Percentiles rank a stretch among this genome's conserved stretches.
phyloP scores from a whole-genome alignment of 2,113 vertebrate species.

The Polypterus bichir region DNA sequence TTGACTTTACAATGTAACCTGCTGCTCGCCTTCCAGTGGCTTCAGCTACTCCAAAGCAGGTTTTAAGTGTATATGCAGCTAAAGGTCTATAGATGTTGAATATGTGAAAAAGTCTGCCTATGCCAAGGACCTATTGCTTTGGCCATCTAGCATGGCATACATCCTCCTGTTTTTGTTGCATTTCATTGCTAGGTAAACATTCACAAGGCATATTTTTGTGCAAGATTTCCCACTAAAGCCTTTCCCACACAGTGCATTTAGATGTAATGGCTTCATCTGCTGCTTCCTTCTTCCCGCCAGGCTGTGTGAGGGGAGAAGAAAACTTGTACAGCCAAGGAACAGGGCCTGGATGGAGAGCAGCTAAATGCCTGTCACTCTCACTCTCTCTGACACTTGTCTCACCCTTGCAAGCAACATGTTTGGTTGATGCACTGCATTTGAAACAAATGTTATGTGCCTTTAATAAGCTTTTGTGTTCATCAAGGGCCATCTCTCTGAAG shows the following conservation, averaged over 20 bases:
- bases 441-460: neutral
- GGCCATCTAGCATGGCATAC: neutral
- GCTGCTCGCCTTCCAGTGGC: neutral
- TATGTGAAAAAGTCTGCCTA: neutral
- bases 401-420: neutral
- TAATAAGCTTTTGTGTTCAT: neutral
- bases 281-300: neutral
- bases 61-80: neutral
- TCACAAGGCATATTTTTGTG: neutral
- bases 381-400: neutral
- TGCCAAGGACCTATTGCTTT: neutral
- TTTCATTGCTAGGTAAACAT: neutral
- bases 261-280: neutral
- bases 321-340: neutral
- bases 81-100: neutral
- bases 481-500: neutral
- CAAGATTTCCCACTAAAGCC: neutral
- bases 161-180: neutral
- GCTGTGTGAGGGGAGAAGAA: neutral
- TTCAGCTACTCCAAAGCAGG: neutral
- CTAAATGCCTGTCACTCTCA: neutral
- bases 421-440: neutral
- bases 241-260: neutral
- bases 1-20: neutral
- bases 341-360: neutral